These are phyloP conservation scores for Geodia barretti DNA, from an alignment of 37 sponge, comb jelly and placozoan genomes.

Conservation along the genomic window DNA sequence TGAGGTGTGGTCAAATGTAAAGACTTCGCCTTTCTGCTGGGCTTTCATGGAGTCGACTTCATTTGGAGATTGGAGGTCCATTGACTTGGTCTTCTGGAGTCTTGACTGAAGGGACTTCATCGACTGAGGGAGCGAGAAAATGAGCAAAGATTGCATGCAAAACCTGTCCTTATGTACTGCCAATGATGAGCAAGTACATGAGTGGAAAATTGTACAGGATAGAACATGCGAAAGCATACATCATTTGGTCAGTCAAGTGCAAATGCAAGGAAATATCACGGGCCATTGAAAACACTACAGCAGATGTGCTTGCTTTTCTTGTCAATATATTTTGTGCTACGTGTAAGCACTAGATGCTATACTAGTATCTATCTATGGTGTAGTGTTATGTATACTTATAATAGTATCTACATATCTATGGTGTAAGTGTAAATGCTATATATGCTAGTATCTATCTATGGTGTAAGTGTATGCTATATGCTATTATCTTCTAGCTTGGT, in stretches of 20 bases:
- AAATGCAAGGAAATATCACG: no score
- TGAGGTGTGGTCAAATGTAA: conserved; percentile 14
- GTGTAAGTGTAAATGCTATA: background rate
- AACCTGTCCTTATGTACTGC: background rate
- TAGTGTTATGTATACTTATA: no score
- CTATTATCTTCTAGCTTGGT: background rate
- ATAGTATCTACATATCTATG: background rate
- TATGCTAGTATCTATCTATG: background rate
- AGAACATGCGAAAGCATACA: no score
- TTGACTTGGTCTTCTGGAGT: conserved; percentile 6
- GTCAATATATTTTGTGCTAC: no score
- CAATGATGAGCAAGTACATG: no score
- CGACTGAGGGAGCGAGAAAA: background rate
- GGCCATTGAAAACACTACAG: no score
- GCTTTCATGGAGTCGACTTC: conserved; percentile 2
- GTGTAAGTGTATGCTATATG: no score
- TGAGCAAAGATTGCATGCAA: background rate
- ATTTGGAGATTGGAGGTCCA: background rate
- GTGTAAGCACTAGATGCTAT: no score
- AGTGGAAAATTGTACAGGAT: no score
- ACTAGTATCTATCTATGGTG: no score
- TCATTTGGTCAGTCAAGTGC: no score
- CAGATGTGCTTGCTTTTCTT: no score
- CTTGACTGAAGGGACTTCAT: conserved; percentile 4
- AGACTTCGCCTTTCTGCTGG: conserved; percentile 15